Evolutionary conservation across 2,113 vertebrate species (phyloP), one percentile per base, ranked within the genome.

Genomic region (Picathartes gymnocephalus): DNA sequence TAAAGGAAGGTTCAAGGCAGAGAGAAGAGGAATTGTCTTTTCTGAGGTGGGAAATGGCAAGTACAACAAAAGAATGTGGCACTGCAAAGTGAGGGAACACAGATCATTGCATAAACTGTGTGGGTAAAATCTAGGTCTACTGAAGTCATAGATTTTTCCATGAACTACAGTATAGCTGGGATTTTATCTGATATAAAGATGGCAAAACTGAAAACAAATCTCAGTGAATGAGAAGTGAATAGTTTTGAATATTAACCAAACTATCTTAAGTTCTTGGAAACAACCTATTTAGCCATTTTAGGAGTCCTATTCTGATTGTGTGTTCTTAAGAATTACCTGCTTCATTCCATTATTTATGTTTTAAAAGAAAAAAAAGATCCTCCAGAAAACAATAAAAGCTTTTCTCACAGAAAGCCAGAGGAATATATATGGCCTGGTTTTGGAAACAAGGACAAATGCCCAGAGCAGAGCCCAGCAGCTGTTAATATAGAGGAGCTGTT

Each of bases 401-500:
- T 71, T 93, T 91, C 66, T 89, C 79, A 28, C 5, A n/a, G 13
- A 68, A 81, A 30, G 45, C 21, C 33, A 44, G 54, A 81, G 68
- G 44, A 65, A 89, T 94, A 64, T 54, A 48, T 28, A 78, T 28
- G 53, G 30, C 72, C 73, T 37, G 40, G 60, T 68, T 86, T 88
- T 20, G 4, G 78, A 96, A 96, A 84, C 25, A 64, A 86, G 74
- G 65, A 89, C 45, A 77, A 96, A 93, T 0, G 0, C 31, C 39
- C 70, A 37, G 31, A 73, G 57, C 82, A 90, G 81, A 96, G 45
- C 66, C 78, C 81, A 72, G 73, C 88, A 95, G 94, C 90, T 96
- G 88, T 84, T 96, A 92, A 96, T 85, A 82, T 42, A 86, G 91
- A 91, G 57, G 68, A 68, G 80, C 65, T 85, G 31, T 92, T 93